Evolutionary conservation across 2,888 invertebrate genomes (phyloP).

Genomic region (Fragum sueziense): DNA sequence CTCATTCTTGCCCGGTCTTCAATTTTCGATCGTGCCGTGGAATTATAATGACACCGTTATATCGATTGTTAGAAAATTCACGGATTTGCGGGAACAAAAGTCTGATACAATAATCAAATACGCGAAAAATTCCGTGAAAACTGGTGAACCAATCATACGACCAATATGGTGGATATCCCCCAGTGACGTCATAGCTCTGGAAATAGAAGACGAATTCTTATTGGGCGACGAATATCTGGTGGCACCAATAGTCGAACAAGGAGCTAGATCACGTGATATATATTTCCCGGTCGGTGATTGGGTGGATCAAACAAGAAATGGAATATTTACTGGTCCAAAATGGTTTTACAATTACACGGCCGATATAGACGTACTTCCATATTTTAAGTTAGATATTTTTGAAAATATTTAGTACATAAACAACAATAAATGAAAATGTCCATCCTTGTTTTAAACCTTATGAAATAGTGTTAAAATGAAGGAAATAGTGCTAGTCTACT

Average conservation of each 20-base stretch:
- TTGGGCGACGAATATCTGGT: conserved; percentile 78
- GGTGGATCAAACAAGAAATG: conserved; percentile 55
- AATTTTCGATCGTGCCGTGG: conserved; percentile 88
- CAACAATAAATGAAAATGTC: too few relatives aligned
- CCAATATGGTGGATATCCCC: conserved; percentile 96
- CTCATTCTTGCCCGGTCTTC: conserved; percentile 94
- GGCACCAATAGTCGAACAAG: conserved; percentile 79
- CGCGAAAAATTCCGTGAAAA: conserved; percentile 67
- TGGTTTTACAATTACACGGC: conserved; percentile 65
- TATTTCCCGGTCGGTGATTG: conserved; percentile 74
- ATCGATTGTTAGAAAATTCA: conserved; percentile 64
- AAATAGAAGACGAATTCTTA: conserved; percentile 88
- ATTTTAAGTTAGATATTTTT: conserved; percentile 52
- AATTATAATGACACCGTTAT: conserved; percentile 66
- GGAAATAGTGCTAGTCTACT: too few relatives aligned
- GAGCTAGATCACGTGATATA: conserved; percentile 72
- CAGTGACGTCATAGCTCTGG: conserved; percentile 88
- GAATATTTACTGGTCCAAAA: conserved; percentile 54
- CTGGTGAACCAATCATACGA: conserved; percentile 90
- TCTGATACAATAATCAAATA: conserved; percentile 67
- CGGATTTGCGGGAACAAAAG: conserved; percentile 70
- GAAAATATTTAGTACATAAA: too few relatives aligned
- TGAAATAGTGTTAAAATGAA: too few relatives aligned
- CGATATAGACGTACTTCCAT: conserved; percentile 68
- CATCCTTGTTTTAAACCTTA: too few relatives aligned